Evolutionary conservation across 1,140 invertebrate genomes (phyloP), one percentile per base, ranked within the genome.

Genomic region (Maconellicoccus hirsutus): DNA sequence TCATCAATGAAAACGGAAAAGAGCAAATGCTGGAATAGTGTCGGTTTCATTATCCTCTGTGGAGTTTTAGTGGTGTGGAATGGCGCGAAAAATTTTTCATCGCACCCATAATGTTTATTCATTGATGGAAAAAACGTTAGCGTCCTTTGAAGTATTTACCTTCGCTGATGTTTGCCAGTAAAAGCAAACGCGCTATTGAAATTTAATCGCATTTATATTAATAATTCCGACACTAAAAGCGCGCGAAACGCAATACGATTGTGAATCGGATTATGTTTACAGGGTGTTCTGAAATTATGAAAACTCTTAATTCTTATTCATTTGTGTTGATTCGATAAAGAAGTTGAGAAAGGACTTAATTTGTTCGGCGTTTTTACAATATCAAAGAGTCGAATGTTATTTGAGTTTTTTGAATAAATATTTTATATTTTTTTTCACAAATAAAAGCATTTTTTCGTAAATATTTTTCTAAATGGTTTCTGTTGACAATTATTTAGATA

Each of bases 151-250:
- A 52, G 42, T 52, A 52, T 52, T 52, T 52, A 52, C 42, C 42
- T 52, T 16, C 6, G 42, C 42, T 19, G 29, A 16, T 19, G 42
- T 52, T 52, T 16, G n/a, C n/a, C 16, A 14, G 42, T 52, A 52
- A 52, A 52, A 52, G n/a, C 42, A 52, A 52, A 52, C 42, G 42
- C 42, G 42, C 42, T 52, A 52, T 52, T 52, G 42, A 52, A 52
- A 52, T 52, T 52, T 52, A 52, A 52, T 52, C 42, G 42, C 42
- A 52, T 52, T 52, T 52, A 52, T 52, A 52, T 52, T 52, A 52
- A 52, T 52, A 52, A 52, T 52, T 52, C 42, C 10, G n/a, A 52
- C 42, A 16, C 42, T 52, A 52, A 52, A 52, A 52, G 42, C 42
- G 42, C 16, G 16, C 42, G 42, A 52, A 52, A 52, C 42, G 12